These are phyloP conservation scores for Acronicta leporina DNA, from an alignment of 2,888 invertebrate genomes.

Conservation along the genomic window DNA sequence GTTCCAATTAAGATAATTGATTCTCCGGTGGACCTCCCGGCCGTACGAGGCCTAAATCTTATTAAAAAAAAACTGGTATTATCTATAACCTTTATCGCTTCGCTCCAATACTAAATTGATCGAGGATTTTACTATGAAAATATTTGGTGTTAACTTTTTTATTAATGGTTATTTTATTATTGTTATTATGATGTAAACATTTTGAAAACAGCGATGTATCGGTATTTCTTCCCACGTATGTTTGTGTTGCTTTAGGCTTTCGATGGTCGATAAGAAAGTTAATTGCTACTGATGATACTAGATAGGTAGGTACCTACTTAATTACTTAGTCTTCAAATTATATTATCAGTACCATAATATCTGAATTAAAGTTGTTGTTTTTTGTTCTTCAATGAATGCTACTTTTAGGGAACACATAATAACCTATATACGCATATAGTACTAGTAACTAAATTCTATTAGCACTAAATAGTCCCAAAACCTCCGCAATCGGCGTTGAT, in stretches of 20 bases:
- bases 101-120: slow-evolving; percentile 53
- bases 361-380: background rate
- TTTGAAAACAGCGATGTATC: slow-evolving; percentile 24
- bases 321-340: too few species aligned
- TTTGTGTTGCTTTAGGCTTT: slow-evolving; percentile 40
- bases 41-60: slow-evolving; percentile 63
- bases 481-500: too few species aligned
- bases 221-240: slow-evolving; percentile 49
- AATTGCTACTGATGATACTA: too few species aligned
- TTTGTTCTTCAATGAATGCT: too few species aligned
- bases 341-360: too few species aligned
- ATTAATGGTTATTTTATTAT: slow-evolving; percentile 57
- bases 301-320: too few species aligned
- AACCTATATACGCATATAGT: too few species aligned
- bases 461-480: too few species aligned
- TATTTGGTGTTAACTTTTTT: slow-evolving; percentile 55
- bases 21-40: slow-evolving; percentile 75
- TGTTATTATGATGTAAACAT: slow-evolving; percentile 53
- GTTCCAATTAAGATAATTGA: slow-evolving; percentile 87
- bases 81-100: slow-evolving; percentile 59
- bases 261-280: slow-evolving; percentile 20
- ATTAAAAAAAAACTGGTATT: slow-evolving; percentile 66
- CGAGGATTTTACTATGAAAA: slow-evolving; percentile 55
- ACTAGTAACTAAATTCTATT: too few species aligned
- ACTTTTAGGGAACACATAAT: too few species aligned